Percentiles rank a stretch among this genome's conserved stretches.
phyloP scores from a whole-genome alignment of 1,140 invertebrate genomes.

The Cyclargus thomasi region DNA sequence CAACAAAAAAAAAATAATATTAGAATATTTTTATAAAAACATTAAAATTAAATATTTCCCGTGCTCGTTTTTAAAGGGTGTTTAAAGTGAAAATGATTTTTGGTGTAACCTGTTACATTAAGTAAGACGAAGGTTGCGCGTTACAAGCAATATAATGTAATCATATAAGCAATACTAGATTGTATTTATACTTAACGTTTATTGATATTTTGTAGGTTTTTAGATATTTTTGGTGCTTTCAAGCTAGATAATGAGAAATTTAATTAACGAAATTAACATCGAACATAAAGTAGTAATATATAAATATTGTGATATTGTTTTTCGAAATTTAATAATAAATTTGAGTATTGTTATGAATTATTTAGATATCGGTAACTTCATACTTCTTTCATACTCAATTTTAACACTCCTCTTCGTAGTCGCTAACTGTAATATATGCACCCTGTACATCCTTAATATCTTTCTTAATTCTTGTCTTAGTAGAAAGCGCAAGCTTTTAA shows the following conservation, averaged over 20 bases:
- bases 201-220: constrained; percentile 58
- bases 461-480: constrained; percentile 36
- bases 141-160: constrained; percentile 68
- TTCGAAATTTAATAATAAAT: constrained; percentile 43
- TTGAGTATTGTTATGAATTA: constrained; percentile 37
- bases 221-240: constrained; percentile 66
- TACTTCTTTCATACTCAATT: constrained; percentile 28
- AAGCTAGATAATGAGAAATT: constrained; percentile 48
- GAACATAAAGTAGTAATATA: constrained; percentile 55
- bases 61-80: constrained; percentile 6
- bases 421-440: constrained; percentile 40
- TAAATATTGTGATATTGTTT: constrained; percentile 51
- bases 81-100: constrained; percentile 16
- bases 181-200: constrained; percentile 49
- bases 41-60: constrained; percentile 22
- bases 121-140: constrained; percentile 51
- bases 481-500: constrained; percentile 54
- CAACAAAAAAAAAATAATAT: too few species aligned
- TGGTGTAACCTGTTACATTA: constrained; percentile 21
- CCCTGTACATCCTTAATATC: constrained; percentile 11
- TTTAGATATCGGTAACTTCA: constrained; percentile 29
- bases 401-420: constrained; percentile 37
- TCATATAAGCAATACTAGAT: constrained; percentile 66
- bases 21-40: constrained; percentile 6
- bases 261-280: constrained; percentile 58